Base-by-base conservation (phyloP, 2,797 vertebrate genomes). In the Nasua narica region DNA sequence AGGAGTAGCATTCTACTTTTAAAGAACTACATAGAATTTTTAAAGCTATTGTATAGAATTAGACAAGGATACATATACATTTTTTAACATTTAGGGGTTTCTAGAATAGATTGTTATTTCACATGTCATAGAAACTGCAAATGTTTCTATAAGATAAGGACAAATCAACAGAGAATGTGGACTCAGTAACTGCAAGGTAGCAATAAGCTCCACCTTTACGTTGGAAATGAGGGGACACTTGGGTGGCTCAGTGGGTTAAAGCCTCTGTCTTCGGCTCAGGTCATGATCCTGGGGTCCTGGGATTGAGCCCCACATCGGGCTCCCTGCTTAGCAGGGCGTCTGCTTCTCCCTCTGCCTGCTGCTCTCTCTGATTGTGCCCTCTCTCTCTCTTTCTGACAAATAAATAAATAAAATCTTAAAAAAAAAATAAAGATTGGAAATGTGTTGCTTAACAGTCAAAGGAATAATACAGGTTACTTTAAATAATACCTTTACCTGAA, bases 31-130 rank as follows among this genome's bases (percentile, higher is more conserved):
- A 48, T 29, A 52, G 50, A 96, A 74, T 52, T n/a, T n/a, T 84
- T 82, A 79, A 96, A 62, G 62, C 13, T 60, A 37, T 23, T 87
- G 6, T 58, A 32, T 13, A 77, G 46, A 83, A 85, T 82, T 67
- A 56, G 54, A 58, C 11, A 91, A 74, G 37, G 35, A 50, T 58
- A 27, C 82, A 65, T 40, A 40, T 40, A 46, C 43, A 48, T 89
- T 76, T 78, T 48, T 65, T 46, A 74, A 65, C 37, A 79, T 67
- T 54, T 82, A 83, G 40, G 16, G 15, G 19, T 95, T 87, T 94
- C 56, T 43, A 94, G 48, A 83, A 65, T 50, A 84, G 27, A 37
- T 88, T 91, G 74, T 86, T 37, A 85, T 87, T 95, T 95, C 29
- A 50, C 67, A 65, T 84, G 25, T 40, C 86, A 74, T 65, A 83